phyloP scores from a whole-genome alignment of 2,113 vertebrate genomes.

The Bettongia penicillata region DNA sequence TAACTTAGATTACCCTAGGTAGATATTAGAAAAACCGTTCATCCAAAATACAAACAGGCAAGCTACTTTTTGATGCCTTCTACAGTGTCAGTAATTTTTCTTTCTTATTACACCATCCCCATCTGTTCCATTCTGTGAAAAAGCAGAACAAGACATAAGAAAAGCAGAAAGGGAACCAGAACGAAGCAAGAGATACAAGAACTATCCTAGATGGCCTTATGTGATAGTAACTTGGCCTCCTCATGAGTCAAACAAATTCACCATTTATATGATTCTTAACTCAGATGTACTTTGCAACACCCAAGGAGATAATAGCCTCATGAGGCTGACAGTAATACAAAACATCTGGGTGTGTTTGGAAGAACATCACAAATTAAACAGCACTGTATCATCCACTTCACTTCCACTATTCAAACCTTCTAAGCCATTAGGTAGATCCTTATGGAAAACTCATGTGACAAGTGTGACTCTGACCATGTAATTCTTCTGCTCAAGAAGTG shows the following conservation, averaged over 20 bases:
- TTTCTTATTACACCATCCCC: background rate
- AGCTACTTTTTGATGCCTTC: background rate
- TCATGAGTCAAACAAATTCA: background rate
- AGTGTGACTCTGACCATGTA: background rate
- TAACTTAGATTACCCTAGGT: background rate
- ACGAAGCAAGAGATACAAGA: background rate
- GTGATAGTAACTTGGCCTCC: background rate
- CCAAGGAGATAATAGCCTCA: background rate
- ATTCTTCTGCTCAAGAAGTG: background rate
- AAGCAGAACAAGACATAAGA: background rate
- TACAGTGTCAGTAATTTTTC: background rate
- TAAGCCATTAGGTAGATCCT: background rate
- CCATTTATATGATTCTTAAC: background rate
- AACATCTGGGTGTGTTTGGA: background rate
- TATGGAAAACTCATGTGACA: background rate
- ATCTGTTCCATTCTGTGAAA: too few species aligned
- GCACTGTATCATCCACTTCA: background rate
- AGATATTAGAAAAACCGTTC: background rate
- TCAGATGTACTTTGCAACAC: background rate
- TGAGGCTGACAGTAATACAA: too few species aligned
- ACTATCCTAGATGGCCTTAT: background rate
- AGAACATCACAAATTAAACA: background rate
- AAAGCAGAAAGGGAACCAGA: background rate
- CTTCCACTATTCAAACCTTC: background rate
- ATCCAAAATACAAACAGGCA: background rate